A percentile compares a stretch with the other conserved stretches of the same genome.
Evolutionary conservation across 2,888 invertebrate genomes (phyloP).

Genomic region (Hydraecia micacea): DNA sequence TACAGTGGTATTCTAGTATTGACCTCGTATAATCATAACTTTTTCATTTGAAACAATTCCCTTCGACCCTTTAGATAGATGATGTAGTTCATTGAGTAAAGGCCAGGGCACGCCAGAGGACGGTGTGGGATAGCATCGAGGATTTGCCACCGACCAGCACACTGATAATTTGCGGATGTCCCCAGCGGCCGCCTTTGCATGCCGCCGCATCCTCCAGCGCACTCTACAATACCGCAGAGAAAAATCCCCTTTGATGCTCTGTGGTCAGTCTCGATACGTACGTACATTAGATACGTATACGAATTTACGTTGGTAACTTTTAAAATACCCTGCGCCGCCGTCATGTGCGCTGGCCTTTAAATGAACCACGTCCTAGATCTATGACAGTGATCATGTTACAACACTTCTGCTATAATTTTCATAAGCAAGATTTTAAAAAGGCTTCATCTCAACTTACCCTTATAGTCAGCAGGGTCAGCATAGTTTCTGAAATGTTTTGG

Average conservation of each 20-base stretch:
- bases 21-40: not conserved
- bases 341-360: not conserved
- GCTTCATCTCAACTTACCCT: conserved; percentile 83
- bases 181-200: not conserved
- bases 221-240: not conserved
- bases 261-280: not conserved
- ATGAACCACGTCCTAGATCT: not conserved
- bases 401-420: not conserved
- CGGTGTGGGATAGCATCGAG: not conserved
- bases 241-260: not conserved
- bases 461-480: conserved; percentile 90
- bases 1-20: not conserved
- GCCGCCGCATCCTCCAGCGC: not conserved
- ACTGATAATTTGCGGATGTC: not conserved
- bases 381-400: not conserved
- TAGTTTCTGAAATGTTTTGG: conserved; percentile 91
- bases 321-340: not conserved
- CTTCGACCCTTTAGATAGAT: not conserved
- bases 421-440: not conserved
- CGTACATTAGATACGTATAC: not conserved
- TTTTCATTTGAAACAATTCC: not conserved
- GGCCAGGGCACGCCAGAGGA: not conserved
- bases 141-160: not conserved
- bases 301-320: not conserved
- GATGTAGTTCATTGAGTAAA: not conserved